A percentile compares a stretch with the other conserved stretches of the same genome.
These are phyloP conservation scores for Chamaedrilus cognettii DNA, from an alignment of 2,888 invertebrate species.

Conservation along the genomic window DNA sequence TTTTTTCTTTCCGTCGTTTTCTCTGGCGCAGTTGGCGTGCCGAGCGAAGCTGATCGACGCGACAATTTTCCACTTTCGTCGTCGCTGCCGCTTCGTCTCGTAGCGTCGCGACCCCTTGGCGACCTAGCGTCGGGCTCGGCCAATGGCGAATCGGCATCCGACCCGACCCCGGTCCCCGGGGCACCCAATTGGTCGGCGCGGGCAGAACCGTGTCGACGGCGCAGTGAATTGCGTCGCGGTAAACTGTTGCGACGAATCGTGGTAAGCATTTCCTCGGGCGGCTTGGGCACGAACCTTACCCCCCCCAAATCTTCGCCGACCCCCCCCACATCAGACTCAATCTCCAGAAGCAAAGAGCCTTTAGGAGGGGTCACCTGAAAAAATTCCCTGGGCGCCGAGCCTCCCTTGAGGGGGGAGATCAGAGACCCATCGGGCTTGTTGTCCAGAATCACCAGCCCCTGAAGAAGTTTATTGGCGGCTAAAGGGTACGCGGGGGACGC, in stretches of 20 bases:
- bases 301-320: not conserved
- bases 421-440: not conserved
- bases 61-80: no score
- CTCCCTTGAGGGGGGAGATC: not conserved
- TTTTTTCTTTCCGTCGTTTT: no score
- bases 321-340: not conserved
- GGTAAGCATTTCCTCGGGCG: conserved; percentile 15
- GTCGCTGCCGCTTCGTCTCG: no score
- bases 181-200: not conserved
- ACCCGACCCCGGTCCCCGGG: not conserved
- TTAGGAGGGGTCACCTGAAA: not conserved
- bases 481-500: not conserved
- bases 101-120: not conserved
- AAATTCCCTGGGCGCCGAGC: not conserved
- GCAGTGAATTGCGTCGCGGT: conserved; percentile 10
- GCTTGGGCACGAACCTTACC: conserved; percentile 12
- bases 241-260: conserved; percentile 8
- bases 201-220: conserved; percentile 19
- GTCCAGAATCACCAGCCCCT: not conserved
- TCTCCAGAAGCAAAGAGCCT: not conserved
- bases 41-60: not conserved
- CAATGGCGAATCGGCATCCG: not conserved
- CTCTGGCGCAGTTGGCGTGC: no score
- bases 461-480: not conserved
- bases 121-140: not conserved